Evolutionary conservation across 2,888 invertebrate genomes (phyloP), one percentile per base, ranked within the genome.

Genomic region (Andricus quercusramuli): DNA sequence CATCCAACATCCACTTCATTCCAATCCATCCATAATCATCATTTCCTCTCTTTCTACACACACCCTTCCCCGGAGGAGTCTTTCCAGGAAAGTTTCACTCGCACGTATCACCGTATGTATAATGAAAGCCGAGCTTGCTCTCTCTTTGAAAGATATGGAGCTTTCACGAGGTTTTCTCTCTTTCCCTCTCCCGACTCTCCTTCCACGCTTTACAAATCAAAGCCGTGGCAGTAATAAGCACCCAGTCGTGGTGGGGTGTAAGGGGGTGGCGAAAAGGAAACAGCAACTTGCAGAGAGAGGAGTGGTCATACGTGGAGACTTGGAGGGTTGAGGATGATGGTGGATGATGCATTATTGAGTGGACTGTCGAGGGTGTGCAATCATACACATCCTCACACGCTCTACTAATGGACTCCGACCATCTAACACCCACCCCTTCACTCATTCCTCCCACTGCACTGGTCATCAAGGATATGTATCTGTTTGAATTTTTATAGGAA

Each of bases 341-440:
- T 86, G 90, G 88, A 88, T 89, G 91, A 91, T 92, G 92, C 92
- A 92, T 92, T 92, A 92, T 92, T 92, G 91, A 92, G 91, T 91
- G 90, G 90, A 88, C 89, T 83, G 89, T 88, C 88, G 86, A 86
- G 85, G 86, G 85, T 85, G 89, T 90, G 89, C 90, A 91, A 91
- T 91, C 92, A 87, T 90, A 91, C 90, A 91, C 90, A 91, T 90
- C 87, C 90, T 89, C 88, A 87, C 86, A 83, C 85, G 87, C 83
- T 86, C 85, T 86, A 91, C 91, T 92, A 92, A 92, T 92, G 91
- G 92, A 92, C 89, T 90, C 86, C 88, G 85, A 86, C 86, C 85
- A 83, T 84, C 86, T 86, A 80, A 85, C 78, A 83, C 82, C 62
- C 83, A 78, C 80, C 37, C 68, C 70, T 51, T 77, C 78, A 79